These are phyloP conservation scores for Mylabris sibirica DNA, from an alignment of 2,888 invertebrate species.

Conservation along the genomic window DNA sequence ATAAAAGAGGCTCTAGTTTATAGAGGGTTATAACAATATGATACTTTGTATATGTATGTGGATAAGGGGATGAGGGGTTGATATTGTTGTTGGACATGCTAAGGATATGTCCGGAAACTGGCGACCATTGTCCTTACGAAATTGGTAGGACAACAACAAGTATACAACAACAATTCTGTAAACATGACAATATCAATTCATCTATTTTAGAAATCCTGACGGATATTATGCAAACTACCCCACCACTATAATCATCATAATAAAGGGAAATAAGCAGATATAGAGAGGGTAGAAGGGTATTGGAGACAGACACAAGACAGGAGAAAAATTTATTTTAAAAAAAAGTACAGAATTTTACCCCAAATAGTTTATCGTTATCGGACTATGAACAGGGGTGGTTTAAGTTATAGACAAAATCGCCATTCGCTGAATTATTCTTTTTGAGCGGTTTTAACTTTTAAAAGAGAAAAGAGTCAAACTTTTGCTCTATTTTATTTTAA, in stretches of 20 bases:
- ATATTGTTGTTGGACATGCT: slow-evolving; percentile 51
- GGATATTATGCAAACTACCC: slow-evolving; percentile 11
- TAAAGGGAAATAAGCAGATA: not conserved
- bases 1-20: not conserved
- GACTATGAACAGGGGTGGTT: too few relatives aligned
- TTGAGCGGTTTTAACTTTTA: too few relatives aligned
- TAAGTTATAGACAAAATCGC: too few relatives aligned
- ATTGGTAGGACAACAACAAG: slow-evolving; percentile 6
- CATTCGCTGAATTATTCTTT: too few relatives aligned
- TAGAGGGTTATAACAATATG: slow-evolving; percentile 10
- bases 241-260: not conserved
- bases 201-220: slow-evolving; percentile 9
- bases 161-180: not conserved
- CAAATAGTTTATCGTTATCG: too few relatives aligned
- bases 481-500: too few relatives aligned
- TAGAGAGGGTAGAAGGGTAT: too few relatives aligned
- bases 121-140: slow-evolving; percentile 29
- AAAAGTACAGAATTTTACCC: too few relatives aligned
- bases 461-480: too few relatives aligned
- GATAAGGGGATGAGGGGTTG: slow-evolving; percentile 34
- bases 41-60: slow-evolving; percentile 24
- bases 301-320: not conserved
- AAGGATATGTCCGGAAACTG: slow-evolving; percentile 37
- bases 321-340: not conserved
- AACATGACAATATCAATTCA: slow-evolving; percentile 12